These are phyloP conservation scores for Oryctes rhinoceros DNA, from an alignment of 1,140 invertebrate genomes.

Conservation along the genomic window DNA sequence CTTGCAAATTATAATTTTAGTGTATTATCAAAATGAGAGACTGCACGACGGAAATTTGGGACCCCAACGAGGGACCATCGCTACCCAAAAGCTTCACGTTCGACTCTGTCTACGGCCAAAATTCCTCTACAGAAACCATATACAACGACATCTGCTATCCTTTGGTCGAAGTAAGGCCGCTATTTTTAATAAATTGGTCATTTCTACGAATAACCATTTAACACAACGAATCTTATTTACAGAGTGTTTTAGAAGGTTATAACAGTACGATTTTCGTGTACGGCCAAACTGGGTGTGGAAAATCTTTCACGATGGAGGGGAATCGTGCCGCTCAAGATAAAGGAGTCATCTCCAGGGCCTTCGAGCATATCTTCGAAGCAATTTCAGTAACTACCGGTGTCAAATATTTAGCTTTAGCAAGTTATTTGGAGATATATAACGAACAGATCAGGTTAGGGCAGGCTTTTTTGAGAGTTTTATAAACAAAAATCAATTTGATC, in stretches of 20 bases:
- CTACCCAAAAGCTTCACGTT: conserved; percentile 81
- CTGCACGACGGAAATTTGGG: conserved; percentile 60
- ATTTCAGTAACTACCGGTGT: conserved; percentile 79
- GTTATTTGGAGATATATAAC: conserved; percentile 96
- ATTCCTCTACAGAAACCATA: conserved; percentile 80
- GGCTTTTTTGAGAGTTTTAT: not conserved
- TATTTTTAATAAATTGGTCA: not conserved
- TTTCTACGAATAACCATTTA: too few species aligned
- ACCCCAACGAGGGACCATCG: conserved; percentile 59
- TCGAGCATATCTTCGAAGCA: conserved; percentile 94
- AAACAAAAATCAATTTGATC: not conserved
- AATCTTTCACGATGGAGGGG: conserved; percentile 88
- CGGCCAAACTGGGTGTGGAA: conserved; percentile 96
- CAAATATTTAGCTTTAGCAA: conserved; percentile 85
- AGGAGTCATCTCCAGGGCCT: conserved; percentile 94
- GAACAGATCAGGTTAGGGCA: conserved; percentile 68
- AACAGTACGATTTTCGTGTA: conserved; percentile 98
- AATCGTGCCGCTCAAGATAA: conserved; percentile 58
- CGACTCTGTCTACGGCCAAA: conserved; percentile 83
- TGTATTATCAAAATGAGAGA: conserved; percentile 78
- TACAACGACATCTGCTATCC: conserved; percentile 92
- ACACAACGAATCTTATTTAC: not conserved
- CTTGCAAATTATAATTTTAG: conserved; percentile 61
- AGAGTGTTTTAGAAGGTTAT: conserved; percentile 92
- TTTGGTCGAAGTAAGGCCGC: conserved; percentile 70